Base-by-base conservation (phyloP, 2,113 vertebrate species). In the Egretta garzetta region DNA sequence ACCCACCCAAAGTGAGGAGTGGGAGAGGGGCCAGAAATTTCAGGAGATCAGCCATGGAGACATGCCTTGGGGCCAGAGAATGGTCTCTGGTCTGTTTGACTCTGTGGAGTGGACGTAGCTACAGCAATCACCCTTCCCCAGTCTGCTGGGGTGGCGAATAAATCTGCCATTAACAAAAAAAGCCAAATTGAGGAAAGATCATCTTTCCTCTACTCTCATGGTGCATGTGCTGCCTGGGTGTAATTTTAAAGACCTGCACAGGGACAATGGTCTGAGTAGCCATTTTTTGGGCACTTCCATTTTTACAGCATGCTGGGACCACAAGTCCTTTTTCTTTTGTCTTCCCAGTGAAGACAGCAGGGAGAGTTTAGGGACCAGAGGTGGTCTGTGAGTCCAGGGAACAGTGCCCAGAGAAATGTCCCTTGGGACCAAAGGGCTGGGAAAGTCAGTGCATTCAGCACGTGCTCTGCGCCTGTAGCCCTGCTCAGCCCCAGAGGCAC, bases 391-490 rank as follows among this genome's bases (percentile, higher is more conserved):
- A 58, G 7, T 50, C 32, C 32, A n/a, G 28, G 80, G 37, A 80
- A 9, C 16, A 28, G 11, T 17, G 20, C 12, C 33, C 18, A 81
- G 52, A 33, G 37, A 49, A 77, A 64, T 33, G 4, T 3, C 75
- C 11, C 28, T 75, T 67, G 52, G 64, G n/a, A 52, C 11, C 21
- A 32, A 37, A 71, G 60, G 30, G 4, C n/a, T 59, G 32, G 58
- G 30, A 37, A 86, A 55, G 6, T 27, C 5, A 1, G 2, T 16
- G 11, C 16, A 6, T 45, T 88, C 80, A 41, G 18, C 18, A 5
- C 6, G 18, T 80, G 58, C 12, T 49, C 23, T 27, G 1, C 3
- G 14, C 27, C 21, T 4, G 0, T 17, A 30, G 81, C 6, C 9
- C 37, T 86, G 35, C 41, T 74, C 17, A 53, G 41, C 12, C 49